These are phyloP conservation scores for Quadroppia sp. DNA, from an alignment of 2,888 invertebrate genomes.

Conservation along the genomic window DNA sequence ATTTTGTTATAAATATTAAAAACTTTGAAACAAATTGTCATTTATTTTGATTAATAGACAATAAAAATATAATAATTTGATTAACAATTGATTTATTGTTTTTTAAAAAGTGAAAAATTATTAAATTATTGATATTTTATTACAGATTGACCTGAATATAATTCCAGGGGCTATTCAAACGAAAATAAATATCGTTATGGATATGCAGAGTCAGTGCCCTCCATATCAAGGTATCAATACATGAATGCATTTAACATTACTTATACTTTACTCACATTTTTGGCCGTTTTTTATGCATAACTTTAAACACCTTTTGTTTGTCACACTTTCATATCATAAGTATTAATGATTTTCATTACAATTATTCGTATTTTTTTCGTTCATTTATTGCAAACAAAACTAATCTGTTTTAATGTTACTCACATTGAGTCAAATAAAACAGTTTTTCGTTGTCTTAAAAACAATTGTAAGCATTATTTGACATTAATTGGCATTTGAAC, in stretches of 20 bases:
- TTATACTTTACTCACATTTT: no score
- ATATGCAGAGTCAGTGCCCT: conserved; percentile 47
- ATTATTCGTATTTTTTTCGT: not conserved
- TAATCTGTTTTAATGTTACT: not conserved
- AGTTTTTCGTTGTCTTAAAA: not conserved
- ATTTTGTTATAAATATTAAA: no score
- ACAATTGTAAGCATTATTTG: no score
- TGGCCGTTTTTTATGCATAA: conserved; percentile 11
- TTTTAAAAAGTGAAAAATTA: no score
- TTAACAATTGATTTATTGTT: no score
- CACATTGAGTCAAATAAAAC: not conserved
- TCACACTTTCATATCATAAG: not conserved
- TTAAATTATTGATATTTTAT: no score
- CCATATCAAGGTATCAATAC: conserved; percentile 45
- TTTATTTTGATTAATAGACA: no score
- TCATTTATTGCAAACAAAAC: not conserved
- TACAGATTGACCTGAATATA: not conserved
- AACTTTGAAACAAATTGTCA: no score
- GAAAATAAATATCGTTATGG: conserved; percentile 44
- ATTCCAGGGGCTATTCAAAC: not conserved
- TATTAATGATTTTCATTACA: not conserved
- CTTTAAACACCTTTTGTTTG: conserved; percentile 25
- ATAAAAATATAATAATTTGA: no score
- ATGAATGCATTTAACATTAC: not conserved
- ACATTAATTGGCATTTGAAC: no score